Conservation (phyloP, 2,888 invertebrate genomes). For the Erebia ligea region DNA sequence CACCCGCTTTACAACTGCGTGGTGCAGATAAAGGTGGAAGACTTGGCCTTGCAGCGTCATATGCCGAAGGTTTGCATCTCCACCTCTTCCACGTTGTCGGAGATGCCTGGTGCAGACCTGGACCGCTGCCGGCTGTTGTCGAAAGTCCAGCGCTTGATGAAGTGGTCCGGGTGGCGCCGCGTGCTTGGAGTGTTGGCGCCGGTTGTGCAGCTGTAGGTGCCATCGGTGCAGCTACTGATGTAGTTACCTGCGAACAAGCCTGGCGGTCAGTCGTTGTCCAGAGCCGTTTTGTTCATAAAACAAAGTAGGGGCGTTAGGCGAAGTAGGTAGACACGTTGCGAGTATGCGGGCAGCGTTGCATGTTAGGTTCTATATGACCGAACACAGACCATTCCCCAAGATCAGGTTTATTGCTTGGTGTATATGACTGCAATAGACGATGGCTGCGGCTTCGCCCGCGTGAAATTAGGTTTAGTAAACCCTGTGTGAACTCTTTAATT, state of each 20-base stretch:
- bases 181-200: constrained; percentile 39
- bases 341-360: too few relatives aligned
- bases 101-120: neutral
- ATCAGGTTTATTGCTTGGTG: too few relatives aligned
- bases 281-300: neutral
- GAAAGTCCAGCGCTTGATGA: constrained; percentile 41
- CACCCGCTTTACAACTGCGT: neutral
- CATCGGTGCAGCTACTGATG: constrained; percentile 55
- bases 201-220: constrained; percentile 48
- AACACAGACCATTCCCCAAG: too few relatives aligned
- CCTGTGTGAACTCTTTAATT: too few relatives aligned
- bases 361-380: too few relatives aligned
- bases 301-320: neutral
- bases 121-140: neutral
- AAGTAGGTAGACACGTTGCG: too few relatives aligned
- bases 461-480: too few relatives aligned
- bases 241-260: constrained; percentile 49
- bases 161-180: constrained; percentile 45
- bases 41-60: neutral
- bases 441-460: too few relatives aligned
- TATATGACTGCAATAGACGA: too few relatives aligned
- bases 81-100: neutral
- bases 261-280: constrained; percentile 20
- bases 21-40: neutral
- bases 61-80: neutral